These are phyloP conservation scores for Zonotrichia albicollis DNA, from an alignment of 2,797 vertebrate genomes.

Conservation along the genomic window DNA sequence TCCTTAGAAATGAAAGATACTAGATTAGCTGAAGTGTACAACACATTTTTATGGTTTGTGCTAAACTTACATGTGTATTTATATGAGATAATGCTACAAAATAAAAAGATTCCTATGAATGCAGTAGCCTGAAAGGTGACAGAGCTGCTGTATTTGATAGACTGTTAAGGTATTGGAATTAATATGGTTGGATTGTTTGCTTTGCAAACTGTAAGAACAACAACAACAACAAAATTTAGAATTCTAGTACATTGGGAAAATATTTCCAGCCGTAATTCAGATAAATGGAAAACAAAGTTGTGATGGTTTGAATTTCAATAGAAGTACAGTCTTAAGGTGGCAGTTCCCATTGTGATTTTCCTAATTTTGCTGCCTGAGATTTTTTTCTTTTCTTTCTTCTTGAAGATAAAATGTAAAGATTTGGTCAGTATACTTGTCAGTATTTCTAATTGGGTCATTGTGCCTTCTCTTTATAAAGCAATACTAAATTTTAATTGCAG, in stretches of 20 bases:
- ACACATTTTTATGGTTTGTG: slow-evolving; percentile 25
- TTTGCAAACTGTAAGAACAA: neutral
- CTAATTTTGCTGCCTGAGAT: neutral
- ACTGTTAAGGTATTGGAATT: neutral
- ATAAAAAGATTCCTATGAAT: neutral
- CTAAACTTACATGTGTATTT: slow-evolving; percentile 18
- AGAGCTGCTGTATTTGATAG: neutral
- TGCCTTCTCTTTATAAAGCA: neutral
- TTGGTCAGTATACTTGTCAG: neutral
- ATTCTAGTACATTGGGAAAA: neutral
- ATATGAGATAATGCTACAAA: neutral
- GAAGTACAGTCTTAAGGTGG: neutral
- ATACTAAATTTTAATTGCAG: neutral
- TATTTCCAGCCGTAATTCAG: neutral
- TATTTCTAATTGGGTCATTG: neutral
- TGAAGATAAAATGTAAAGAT: neutral
- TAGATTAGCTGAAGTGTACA: slow-evolving; percentile 16
- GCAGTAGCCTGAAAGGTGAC: neutral
- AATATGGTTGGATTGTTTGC: neutral
- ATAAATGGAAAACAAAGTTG: neutral
- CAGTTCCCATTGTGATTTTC: neutral
- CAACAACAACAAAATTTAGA: neutral
- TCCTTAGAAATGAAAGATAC: slow-evolving; percentile 42
- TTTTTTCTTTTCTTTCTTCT: neutral
- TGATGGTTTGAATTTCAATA: neutral